Conservation (phyloP, 2,113 vertebrate species). For the Megaceryle torquata region DNA sequence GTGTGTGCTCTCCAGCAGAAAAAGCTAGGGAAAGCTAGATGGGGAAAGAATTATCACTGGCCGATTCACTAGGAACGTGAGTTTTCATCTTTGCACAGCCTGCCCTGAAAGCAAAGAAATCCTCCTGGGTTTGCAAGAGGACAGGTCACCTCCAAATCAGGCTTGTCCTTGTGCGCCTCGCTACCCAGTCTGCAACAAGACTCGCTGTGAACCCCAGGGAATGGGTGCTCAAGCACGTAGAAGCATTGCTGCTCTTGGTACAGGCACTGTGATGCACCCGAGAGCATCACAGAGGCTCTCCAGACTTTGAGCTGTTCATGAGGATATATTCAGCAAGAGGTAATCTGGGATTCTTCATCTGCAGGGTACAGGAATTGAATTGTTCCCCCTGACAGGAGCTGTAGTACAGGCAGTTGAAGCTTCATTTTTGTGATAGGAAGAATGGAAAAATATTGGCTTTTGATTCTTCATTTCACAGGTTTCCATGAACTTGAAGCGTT, state of each 20-base stretch:
- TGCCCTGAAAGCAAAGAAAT: not conserved
- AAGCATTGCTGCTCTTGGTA: not conserved
- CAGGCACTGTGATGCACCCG: not conserved
- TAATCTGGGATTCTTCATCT: not conserved
- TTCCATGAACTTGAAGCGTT: not conserved
- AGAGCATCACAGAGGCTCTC: not conserved
- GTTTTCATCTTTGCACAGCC: not conserved
- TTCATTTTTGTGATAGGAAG: not conserved
- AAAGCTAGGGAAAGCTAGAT: not conserved
- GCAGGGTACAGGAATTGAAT: not conserved
- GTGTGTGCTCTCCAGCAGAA: not conserved
- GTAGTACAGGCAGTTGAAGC: not conserved
- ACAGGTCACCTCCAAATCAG: conserved; percentile 1
- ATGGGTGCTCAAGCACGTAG: not conserved
- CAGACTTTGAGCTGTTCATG: not conserved
- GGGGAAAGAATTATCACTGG: not conserved
- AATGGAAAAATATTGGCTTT: not conserved
- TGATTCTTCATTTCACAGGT: not conserved
- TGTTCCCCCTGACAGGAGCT: not conserved
- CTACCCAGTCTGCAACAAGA: not conserved
- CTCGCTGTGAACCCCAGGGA: not conserved
- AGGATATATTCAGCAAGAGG: not conserved
- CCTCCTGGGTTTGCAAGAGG: not conserved
- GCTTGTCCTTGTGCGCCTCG: not conserved
- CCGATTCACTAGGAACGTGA: not conserved